Percentiles rank a stretch among this genome's conserved stretches.
Evolutionary conservation across 2,888 invertebrate species (phyloP).

Genomic region (Dorcus parallelipipedus): DNA sequence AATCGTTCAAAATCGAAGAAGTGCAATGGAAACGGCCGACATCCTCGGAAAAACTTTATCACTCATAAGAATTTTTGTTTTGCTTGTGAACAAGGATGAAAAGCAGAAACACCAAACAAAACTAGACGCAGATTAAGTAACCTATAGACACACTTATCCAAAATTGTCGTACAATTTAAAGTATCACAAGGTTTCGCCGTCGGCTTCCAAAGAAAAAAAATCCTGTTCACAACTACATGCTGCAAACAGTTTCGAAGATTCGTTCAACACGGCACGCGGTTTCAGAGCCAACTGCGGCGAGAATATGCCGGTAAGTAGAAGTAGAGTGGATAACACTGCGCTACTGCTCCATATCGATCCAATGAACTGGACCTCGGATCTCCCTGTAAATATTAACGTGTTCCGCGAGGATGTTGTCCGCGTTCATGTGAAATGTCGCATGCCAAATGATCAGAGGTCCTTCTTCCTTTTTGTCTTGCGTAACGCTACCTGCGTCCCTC

Average conservation of each 20-base stretch:
- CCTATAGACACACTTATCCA: not conserved
- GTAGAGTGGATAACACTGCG: conserved; percentile 13
- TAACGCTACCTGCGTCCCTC: not conserved
- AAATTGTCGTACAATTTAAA: conserved; percentile 4
- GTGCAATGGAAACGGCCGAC: too few relatives aligned
- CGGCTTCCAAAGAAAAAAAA: not conserved
- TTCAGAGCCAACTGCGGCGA: conserved; percentile 16
- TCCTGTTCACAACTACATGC: conserved; percentile 7
- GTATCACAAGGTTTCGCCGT: conserved; percentile 4
- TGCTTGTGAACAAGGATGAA: too few relatives aligned
- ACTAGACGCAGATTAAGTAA: conserved; percentile 1
- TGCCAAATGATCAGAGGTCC: not conserved
- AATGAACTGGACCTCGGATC: conserved; percentile 15
- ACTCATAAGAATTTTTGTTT: too few relatives aligned
- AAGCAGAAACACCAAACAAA: not conserved
- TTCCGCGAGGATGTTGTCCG: conserved; percentile 11
- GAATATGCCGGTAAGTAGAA: conserved; percentile 5
- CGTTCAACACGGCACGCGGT: conserved; percentile 16
- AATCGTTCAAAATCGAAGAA: too few relatives aligned
- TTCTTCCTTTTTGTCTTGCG: not conserved
- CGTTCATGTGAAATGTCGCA: not conserved
- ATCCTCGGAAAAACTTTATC: too few relatives aligned
- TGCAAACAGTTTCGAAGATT: conserved; percentile 2
- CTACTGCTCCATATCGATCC: conserved; percentile 24
- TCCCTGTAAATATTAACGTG: conserved; percentile 10